Percentiles rank a stretch among this genome's conserved stretches.
Evolutionary conservation across 2,888 invertebrate genomes (phyloP).

Genomic region (Parapristionchus giblindavisi): DNA sequence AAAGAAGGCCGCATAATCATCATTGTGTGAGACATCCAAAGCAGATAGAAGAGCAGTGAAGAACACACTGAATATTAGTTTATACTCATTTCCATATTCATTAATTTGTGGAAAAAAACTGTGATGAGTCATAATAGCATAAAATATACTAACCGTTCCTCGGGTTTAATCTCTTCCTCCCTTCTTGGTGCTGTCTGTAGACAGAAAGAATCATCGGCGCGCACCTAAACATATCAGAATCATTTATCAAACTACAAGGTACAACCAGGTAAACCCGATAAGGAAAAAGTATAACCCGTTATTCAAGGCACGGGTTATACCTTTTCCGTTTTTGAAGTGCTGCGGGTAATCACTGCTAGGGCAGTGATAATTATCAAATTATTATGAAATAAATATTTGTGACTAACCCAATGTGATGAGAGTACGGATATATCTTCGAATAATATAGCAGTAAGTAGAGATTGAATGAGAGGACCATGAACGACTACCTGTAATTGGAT

Average conservation of each 20-base stretch:
- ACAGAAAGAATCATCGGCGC: constrained; percentile 45
- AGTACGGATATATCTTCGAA: constrained; percentile 59
- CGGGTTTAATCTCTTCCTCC: not conserved
- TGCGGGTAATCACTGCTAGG: too few relatives aligned
- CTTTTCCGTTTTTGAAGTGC: too few relatives aligned
- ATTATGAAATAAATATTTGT: too few relatives aligned
- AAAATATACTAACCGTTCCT: not conserved
- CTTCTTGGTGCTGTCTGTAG: constrained; percentile 15
- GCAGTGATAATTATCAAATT: too few relatives aligned
- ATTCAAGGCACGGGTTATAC: too few relatives aligned
- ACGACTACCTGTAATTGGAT: constrained; percentile 40
- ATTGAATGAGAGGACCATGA: constrained; percentile 52
- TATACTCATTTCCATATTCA: not conserved
- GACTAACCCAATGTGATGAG: constrained; percentile 50
- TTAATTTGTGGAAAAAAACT: too few relatives aligned
- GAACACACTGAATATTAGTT: constrained; percentile 76
- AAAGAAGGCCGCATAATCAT: constrained; percentile 92
- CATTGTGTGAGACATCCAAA: constrained; percentile 83
- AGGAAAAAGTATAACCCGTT: too few relatives aligned
- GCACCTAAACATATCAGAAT: constrained; percentile 7
- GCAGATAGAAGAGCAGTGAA: constrained; percentile 87
- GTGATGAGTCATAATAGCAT: not conserved
- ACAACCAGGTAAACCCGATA: too few relatives aligned
- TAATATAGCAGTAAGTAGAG: constrained; percentile 58
- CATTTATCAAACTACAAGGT: not conserved